Evolutionary conservation across 2,888 invertebrate species (phyloP).

Genomic region (Temnothorax unifasciatus): DNA sequence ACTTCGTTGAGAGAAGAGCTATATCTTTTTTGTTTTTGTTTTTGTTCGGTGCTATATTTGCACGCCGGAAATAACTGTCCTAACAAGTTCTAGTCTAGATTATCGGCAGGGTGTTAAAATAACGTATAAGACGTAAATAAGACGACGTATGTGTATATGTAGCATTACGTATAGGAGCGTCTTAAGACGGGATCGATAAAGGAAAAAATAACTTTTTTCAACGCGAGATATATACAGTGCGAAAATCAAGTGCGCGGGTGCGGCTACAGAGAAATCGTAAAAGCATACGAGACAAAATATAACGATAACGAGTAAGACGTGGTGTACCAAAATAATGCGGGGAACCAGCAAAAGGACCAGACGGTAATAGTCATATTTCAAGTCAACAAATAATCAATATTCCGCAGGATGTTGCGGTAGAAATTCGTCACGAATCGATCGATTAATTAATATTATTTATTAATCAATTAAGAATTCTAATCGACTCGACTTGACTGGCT

Average conservation of each 20-base stretch:
- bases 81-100: background rate
- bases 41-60: background rate
- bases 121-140: constrained; percentile 14
- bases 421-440: background rate
- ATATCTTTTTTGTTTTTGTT: background rate
- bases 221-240: background rate
- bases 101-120: background rate
- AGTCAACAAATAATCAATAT: background rate
- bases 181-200: background rate
- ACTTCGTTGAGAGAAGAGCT: background rate
- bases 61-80: background rate
- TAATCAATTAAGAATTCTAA: too few species aligned
- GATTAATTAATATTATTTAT: background rate
- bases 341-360: background rate
- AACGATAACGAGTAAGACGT: too few species aligned
- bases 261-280: background rate
- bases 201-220: background rate
- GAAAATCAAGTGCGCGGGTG: background rate
- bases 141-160: background rate
- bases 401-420: background rate
- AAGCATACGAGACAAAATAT: background rate
- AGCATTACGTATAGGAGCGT: too few species aligned
- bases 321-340: background rate
- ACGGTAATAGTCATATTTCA: background rate
- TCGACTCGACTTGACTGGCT: too few species aligned